These are phyloP conservation scores for Ennomos erosarius DNA, from an alignment of 2,888 invertebrate species.

Conservation along the genomic window DNA sequence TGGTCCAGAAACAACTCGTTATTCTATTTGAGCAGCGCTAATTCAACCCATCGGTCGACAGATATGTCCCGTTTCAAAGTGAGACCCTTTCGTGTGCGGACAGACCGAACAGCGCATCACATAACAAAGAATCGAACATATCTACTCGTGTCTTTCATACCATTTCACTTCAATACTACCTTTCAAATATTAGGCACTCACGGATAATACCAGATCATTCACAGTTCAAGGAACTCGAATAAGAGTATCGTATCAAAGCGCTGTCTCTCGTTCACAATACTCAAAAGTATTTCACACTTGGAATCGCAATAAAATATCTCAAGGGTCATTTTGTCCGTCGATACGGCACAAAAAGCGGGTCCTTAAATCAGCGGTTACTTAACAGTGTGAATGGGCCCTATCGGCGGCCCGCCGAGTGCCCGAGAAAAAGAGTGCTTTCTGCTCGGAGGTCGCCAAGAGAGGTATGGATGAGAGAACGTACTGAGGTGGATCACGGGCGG, in stretches of 20 bases:
- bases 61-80: slow-evolving; percentile 1
- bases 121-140: no score
- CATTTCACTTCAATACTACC: no score
- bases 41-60: slow-evolving; percentile 7
- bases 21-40: slow-evolving; percentile 19
- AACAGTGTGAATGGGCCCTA: slow-evolving; percentile 49
- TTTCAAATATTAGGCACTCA: no score
- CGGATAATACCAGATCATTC: slow-evolving; percentile 1
- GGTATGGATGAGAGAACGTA: slow-evolving; percentile 21
- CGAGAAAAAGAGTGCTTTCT: slow-evolving; percentile 59
- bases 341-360: slow-evolving; percentile 41
- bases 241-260: slow-evolving; percentile 11
- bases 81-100: background rate
- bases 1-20: slow-evolving; percentile 29
- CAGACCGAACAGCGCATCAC: no score
- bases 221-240: slow-evolving; percentile 3
- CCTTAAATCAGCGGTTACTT: slow-evolving; percentile 61
- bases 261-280: slow-evolving; percentile 8
- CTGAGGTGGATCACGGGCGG: slow-evolving; percentile 14
- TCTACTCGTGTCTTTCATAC: no score
- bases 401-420: slow-evolving; percentile 55
- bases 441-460: slow-evolving; percentile 39
- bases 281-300: slow-evolving; percentile 20
- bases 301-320: slow-evolving; percentile 40
- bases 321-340: slow-evolving; percentile 45